Percentiles rank a stretch among this genome's conserved stretches.
phyloP scores from a whole-genome alignment of 2,797 vertebrate genomes.

The Hypotaenidia philippensis region DNA sequence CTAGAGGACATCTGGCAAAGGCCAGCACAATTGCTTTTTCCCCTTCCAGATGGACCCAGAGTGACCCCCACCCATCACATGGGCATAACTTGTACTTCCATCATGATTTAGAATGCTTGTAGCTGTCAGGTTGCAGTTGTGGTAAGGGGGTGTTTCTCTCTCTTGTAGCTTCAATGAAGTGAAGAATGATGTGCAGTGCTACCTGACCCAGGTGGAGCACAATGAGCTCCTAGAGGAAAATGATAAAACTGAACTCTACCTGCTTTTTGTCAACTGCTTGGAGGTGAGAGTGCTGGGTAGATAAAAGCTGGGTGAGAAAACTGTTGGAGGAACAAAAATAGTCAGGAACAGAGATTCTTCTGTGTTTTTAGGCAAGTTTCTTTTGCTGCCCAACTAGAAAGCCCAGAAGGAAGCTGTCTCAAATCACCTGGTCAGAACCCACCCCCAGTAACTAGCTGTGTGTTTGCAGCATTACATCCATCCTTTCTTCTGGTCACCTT shows the following conservation, averaged over 20 bases:
- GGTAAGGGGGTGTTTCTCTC: slow-evolving; percentile 8
- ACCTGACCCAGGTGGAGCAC: slow-evolving; percentile 86
- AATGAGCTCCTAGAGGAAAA: slow-evolving; percentile 81
- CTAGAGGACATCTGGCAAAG: background rate
- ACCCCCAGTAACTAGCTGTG: background rate
- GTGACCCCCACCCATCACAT: background rate
- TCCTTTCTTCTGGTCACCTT: background rate
- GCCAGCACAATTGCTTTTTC: background rate
- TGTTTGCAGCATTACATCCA: background rate
- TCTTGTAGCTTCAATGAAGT: slow-evolving; percentile 88
- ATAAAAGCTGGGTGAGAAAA: background rate
- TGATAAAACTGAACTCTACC: slow-evolving; percentile 91
- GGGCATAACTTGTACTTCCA: background rate
- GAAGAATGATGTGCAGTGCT: slow-evolving; percentile 85
- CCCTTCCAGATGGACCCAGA: background rate
- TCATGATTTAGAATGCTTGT: background rate
- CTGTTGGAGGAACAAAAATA: background rate
- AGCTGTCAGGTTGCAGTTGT: background rate
- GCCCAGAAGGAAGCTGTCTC: background rate
- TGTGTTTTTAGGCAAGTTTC: background rate
- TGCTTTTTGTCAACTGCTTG: slow-evolving; percentile 92
- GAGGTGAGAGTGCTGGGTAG: slow-evolving; percentile 81
- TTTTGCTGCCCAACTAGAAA: background rate
- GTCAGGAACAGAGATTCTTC: background rate
- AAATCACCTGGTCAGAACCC: background rate